These are phyloP conservation scores for Corbicula japonica DNA, from an alignment of 2,888 invertebrate species.

Conservation along the genomic window DNA sequence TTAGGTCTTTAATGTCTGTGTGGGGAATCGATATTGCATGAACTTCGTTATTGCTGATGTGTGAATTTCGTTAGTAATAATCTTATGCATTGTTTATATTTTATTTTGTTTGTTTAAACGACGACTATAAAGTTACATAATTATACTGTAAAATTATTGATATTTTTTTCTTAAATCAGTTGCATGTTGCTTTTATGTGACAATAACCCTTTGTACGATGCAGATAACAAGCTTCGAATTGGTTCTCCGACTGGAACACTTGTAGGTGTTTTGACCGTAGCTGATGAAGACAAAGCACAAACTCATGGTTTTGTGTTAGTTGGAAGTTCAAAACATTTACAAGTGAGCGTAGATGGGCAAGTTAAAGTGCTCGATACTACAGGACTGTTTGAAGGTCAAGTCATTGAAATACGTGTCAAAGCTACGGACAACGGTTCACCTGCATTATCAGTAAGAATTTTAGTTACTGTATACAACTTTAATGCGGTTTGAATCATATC, in stretches of 20 bases:
- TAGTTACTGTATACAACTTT: too few species aligned
- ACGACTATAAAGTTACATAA: too few species aligned
- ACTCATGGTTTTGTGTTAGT: constrained; percentile 57
- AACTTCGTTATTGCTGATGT: too few species aligned
- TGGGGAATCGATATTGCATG: too few species aligned
- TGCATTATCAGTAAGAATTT: constrained; percentile 28
- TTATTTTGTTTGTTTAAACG: too few species aligned
- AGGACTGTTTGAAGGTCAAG: constrained; percentile 24
- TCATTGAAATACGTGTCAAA: constrained; percentile 6
- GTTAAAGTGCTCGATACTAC: constrained; percentile 40
- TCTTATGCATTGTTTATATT: too few species aligned
- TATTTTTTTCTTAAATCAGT: too few species aligned
- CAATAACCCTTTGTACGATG: background rate
- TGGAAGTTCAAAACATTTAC: constrained; percentile 49
- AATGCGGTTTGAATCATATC: too few species aligned
- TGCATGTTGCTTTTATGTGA: background rate
- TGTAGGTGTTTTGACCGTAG: constrained; percentile 66
- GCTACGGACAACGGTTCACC: constrained; percentile 37
- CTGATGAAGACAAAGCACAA: constrained; percentile 72
- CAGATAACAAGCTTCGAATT: constrained; percentile 55
- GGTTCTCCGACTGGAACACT: constrained; percentile 51
- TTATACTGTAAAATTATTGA: too few species aligned
- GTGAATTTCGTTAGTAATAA: too few species aligned
- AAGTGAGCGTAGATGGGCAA: constrained; percentile 36
- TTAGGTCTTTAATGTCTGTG: too few species aligned